Base-by-base conservation (phyloP, 2,113 vertebrate species). In the Sylvia atricapilla region DNA sequence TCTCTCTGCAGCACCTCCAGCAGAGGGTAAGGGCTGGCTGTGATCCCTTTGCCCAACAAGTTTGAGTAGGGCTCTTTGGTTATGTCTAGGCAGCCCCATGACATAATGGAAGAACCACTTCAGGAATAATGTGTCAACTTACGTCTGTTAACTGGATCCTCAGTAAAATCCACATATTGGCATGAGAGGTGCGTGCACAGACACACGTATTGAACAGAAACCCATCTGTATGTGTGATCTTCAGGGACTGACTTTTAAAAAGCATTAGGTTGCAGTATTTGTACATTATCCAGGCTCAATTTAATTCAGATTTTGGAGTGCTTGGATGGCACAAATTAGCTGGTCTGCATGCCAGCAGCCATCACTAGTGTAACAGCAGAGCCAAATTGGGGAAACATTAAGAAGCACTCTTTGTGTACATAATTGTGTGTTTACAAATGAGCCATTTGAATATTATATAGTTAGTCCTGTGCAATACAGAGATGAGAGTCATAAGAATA, bases 391-490 rank as follows among this genome's bases (percentile, higher is more conserved):
- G 76, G 37, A 87, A 93, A 84, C 80, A 92, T 87, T 93, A 88
- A 92, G 92, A 89, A 95, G 62, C 73, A 89, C 30, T 10, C 84
- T 92, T 94, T 95, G 76, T 70, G 77, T 78, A 81, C 73, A 87
- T 91, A 93, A 95, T 68, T 94, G 93, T 94, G 83, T 95, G 95
- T 96, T 96, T 95, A 92, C 93, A 96, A 96, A 97, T 89, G 88
- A 96, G 80, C 73, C 88, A 93, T 90, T 89, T 93, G 92, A 93
- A 95, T 95, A 94, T 95, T 84, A 92, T 78, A 89, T 20, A 92
- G 92, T 59, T 81, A 93, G 90, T 46, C 73, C 88, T 89, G 49
- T 68, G 92, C 88, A 95, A 72, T 56, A 64, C 0, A 1, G 73
- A 94, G 69, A 90, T 79, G 85, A 63, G 58, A 97, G 68, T 90